phyloP scores from a whole-genome alignment of 2,888 invertebrate genomes.

The Stenodera caucasica region DNA sequence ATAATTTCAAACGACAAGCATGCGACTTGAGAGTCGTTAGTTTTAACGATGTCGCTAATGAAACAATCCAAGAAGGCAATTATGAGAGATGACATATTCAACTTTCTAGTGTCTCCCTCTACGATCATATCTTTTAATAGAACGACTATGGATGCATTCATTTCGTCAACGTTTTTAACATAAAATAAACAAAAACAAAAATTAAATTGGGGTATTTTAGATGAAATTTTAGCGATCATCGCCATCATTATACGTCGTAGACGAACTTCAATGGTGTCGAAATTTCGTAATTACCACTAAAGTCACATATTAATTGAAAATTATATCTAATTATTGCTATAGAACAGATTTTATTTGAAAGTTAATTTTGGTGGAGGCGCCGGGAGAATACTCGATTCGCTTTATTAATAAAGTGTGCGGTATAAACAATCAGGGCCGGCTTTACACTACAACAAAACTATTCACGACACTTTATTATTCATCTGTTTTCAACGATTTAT shows the following conservation, averaged over 20 bases:
- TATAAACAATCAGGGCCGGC: too few species aligned
- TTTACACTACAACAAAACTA: too few species aligned
- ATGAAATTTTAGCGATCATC: neutral
- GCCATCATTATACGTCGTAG: neutral
- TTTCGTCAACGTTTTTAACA: slow-evolving; percentile 22
- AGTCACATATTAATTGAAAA: too few species aligned
- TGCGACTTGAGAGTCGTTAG: slow-evolving; percentile 54
- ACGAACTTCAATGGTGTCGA: neutral
- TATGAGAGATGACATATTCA: slow-evolving; percentile 56
- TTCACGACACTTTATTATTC: too few species aligned
- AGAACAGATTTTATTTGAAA: too few species aligned
- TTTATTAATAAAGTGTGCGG: too few species aligned
- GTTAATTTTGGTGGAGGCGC: too few species aligned
- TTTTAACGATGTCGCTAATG: slow-evolving; percentile 57
- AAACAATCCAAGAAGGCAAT: slow-evolving; percentile 57
- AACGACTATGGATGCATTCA: slow-evolving; percentile 29
- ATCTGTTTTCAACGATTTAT: too few species aligned
- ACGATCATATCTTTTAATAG: slow-evolving; percentile 37
- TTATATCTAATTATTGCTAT: too few species aligned
- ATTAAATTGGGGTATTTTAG: neutral
- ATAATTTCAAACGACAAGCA: slow-evolving; percentile 49
- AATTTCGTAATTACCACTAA: neutral
- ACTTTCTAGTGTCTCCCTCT: slow-evolving; percentile 46
- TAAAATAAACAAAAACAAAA: too few species aligned
- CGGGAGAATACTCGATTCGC: too few species aligned